Evolutionary conservation across 2,888 invertebrate species (phyloP), one percentile per base, ranked within the genome.

Genomic region (Brenthis ino): DNA sequence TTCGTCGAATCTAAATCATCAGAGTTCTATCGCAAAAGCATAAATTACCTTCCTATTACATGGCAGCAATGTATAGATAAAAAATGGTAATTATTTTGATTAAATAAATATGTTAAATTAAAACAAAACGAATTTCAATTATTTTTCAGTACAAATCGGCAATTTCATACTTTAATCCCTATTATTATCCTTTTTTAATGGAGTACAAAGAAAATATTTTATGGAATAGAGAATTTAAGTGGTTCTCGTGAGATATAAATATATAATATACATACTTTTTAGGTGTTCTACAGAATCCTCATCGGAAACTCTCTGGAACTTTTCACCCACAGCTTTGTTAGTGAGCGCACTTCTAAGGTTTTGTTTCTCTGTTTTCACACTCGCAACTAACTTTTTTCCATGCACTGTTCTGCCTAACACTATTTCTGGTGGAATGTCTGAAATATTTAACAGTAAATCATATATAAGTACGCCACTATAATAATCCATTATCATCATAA

Each of bases 341-440:
- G 37, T 54, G 20, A 63, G 63, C 6, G 63, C 63, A 43, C 63
- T 63, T 2, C 54, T 33, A 33, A 63, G 20, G 54, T 63, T 63
- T 63, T 63, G 69, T 53, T 72, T 69, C 50, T 73, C 69, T 4
- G 72, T 65, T 60, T 84, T 85, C 0, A 82, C 77, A 20, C 86
- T 88, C 2, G 89, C 90, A 56, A 86, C 80, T 60, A 93, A 75
- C 37, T 81, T 85, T 72, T 90, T 92, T 1, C 92, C 91, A 60
- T 82, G 85, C 6, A 72, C 72, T 37, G 87, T 86, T 81, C 83
- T 88, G 0, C 92, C 91, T 64, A 93, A 76, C 51, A 83, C 75
- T 76, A 93, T 86, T 82, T 87, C 89, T 11, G 86, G 80, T 58
- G 91, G 90, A 74, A 92, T 84, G 76, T 90, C 92, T 92, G 77